Base-by-base conservation (phyloP, 1,140 invertebrate species). In the Odontomachus brunneus region DNA sequence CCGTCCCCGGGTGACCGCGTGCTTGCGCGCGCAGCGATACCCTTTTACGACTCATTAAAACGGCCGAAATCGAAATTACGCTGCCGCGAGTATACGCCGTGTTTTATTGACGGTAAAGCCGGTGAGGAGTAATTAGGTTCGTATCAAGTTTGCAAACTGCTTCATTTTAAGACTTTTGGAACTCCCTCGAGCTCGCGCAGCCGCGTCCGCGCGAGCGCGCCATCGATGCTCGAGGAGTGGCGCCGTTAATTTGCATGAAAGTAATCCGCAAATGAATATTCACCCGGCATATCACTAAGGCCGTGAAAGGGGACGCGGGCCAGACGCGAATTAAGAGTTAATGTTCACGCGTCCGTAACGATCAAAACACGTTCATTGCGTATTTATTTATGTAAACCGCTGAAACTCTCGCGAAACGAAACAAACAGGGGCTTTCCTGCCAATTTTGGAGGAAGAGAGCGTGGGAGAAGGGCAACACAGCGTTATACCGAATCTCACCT, bases 241-340 rank as follows among this genome's bases (percentile, higher is more conserved):
- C 53, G 75, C 75, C 75, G 75, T 80, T 80, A 80, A 80, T 80
- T 80, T 80, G 75, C 75, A 80, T 80, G 75, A 59, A 80, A 80
- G 75, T 80, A 80, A 80, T 80, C 65, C 75, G 75, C 75, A 80
- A 80, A 80, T 80, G 75, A 80, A 80, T 80, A 80, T 80, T 80
- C 75, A 80, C 75, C 65, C 75, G 51, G 75, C 75, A 80, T 80
- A 44, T 80, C 51, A 80, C 71, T 80, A 80, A 71, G 49, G 44
- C 75, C 22, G 51, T 57, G 63, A 80, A 71, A 57, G 51, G 75
- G 65, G 51, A 66, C 59, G 60, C 73, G 26, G 48, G 15, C 65
- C 53, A 24, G 51, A 33, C 65, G 19, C 38, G 53, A 80, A 65
- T 80, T 80, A 80, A 80, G 65, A 80, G 75, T 80, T 80, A 80